These are phyloP conservation scores for Mimachlamys varia DNA, from an alignment of 2,888 invertebrate species.

Conservation along the genomic window DNA sequence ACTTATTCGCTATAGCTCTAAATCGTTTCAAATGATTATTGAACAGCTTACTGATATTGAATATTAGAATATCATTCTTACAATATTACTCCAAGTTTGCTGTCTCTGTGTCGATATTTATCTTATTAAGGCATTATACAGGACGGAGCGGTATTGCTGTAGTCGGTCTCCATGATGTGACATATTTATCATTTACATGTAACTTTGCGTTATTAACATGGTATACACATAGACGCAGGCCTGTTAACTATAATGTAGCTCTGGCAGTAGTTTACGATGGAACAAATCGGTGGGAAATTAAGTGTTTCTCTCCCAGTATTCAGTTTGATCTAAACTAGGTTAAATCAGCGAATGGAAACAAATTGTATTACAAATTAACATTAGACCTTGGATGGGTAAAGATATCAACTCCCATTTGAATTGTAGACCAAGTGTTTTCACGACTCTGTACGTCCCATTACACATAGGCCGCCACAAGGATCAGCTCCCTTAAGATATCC, in stretches of 20 bases:
- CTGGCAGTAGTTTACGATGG: neutral
- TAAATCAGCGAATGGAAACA: neutral
- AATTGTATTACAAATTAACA: neutral
- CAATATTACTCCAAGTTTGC: neutral
- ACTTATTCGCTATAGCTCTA: neutral
- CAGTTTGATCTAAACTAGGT: neutral
- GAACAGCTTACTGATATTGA: neutral
- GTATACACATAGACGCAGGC: too few species aligned
- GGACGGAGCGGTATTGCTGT: too few species aligned
- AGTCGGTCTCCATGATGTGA: too few species aligned
- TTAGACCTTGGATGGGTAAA: neutral
- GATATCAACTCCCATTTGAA: constrained; percentile 1
- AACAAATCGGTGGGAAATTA: neutral
- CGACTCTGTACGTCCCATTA: neutral
- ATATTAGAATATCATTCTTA: neutral
- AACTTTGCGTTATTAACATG: neutral
- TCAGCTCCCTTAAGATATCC: neutral
- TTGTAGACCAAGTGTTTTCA: neutral
- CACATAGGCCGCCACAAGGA: neutral
- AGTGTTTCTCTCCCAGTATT: neutral
- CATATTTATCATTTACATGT: too few species aligned
- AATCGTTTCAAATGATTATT: neutral
- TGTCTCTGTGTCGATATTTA: neutral
- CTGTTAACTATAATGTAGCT: neutral
- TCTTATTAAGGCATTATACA: too few species aligned